Evolutionary conservation across 2,888 invertebrate genomes (phyloP).

Genomic region (Sclerodermus sp.): DNA sequence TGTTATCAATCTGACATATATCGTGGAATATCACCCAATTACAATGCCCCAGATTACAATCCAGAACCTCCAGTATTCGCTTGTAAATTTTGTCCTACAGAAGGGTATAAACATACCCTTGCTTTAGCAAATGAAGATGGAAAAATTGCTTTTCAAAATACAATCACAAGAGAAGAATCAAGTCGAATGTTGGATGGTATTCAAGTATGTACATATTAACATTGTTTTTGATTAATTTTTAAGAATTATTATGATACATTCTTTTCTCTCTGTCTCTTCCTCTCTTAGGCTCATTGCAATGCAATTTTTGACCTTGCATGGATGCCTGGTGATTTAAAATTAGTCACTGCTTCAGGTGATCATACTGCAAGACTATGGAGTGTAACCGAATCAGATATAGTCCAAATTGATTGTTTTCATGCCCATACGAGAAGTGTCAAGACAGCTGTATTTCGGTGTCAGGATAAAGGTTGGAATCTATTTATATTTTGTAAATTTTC

Average conservation of each 20-base stretch:
- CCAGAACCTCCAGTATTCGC: constrained; percentile 78
- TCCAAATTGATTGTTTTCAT: constrained; percentile 65
- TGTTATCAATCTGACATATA: constrained; percentile 68
- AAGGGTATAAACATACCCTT: constrained; percentile 70
- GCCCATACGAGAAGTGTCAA: constrained; percentile 83
- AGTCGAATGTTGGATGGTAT: constrained; percentile 49
- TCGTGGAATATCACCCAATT: constrained; percentile 63
- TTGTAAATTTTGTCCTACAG: constrained; percentile 73
- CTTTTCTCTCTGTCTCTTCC: background rate
- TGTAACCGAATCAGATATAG: constrained; percentile 59
- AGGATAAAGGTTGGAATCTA: constrained; percentile 60
- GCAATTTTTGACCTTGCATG: constrained; percentile 89
- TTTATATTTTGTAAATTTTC: background rate
- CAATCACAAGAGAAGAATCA: constrained; percentile 28
- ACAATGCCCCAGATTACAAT: constrained; percentile 60
- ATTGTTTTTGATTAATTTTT: constrained; percentile 11
- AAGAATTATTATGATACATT: background rate
- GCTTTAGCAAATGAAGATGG: constrained; percentile 89
- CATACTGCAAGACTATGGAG: constrained; percentile 83
- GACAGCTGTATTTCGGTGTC: constrained; percentile 73
- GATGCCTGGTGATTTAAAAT: constrained; percentile 74
- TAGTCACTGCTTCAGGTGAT: constrained; percentile 85
- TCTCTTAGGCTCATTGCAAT: constrained; percentile 70
- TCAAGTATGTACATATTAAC: constrained; percentile 58
- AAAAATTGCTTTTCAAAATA: constrained; percentile 63